Evolutionary conservation across 2,888 invertebrate genomes (phyloP).

Genomic region (Drosophila dives): DNA sequence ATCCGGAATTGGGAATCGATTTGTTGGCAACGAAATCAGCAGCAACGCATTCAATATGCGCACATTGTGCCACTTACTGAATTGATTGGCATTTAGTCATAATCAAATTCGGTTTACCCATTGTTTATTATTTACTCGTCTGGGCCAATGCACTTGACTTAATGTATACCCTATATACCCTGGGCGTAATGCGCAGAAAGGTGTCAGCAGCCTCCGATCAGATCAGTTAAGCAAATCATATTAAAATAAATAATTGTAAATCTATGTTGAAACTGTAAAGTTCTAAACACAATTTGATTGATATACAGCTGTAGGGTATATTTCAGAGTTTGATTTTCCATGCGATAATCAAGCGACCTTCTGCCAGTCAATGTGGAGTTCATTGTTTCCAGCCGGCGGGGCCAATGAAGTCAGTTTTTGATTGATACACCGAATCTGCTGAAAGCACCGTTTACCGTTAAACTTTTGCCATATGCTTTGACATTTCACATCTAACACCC

Average conservation of each 20-base stretch:
- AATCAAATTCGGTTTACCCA: conserved; percentile 19
- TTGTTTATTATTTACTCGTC: conserved; percentile 22
- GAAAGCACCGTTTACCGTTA: conserved; percentile 72
- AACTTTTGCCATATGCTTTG: conserved; percentile 69
- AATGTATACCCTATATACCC: conserved; percentile 28
- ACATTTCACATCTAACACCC: conserved; percentile 38
- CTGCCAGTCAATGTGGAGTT: conserved; percentile 29
- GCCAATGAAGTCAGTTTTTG: conserved; percentile 27
- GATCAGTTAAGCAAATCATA: not conserved
- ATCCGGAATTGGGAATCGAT: conserved; percentile 37
- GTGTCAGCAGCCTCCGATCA: not conserved
- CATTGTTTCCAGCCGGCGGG: conserved; percentile 29
- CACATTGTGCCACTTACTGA: conserved; percentile 61
- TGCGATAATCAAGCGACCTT: conserved; percentile 36
- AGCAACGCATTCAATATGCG: conserved; percentile 61
- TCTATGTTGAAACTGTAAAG: not conserved
- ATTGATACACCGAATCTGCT: conserved; percentile 51
- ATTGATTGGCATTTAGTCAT: conserved; percentile 27
- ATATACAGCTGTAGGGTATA: conserved; percentile 21
- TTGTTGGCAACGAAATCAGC: conserved; percentile 11
- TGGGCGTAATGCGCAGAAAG: too few species aligned
- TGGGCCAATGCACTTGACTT: conserved; percentile 32
- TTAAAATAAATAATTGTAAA: not conserved
- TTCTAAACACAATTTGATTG: not conserved
- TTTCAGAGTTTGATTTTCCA: not conserved